phyloP scores from a whole-genome alignment of 1,140 invertebrate species.

The Gerris buenoi region DNA sequence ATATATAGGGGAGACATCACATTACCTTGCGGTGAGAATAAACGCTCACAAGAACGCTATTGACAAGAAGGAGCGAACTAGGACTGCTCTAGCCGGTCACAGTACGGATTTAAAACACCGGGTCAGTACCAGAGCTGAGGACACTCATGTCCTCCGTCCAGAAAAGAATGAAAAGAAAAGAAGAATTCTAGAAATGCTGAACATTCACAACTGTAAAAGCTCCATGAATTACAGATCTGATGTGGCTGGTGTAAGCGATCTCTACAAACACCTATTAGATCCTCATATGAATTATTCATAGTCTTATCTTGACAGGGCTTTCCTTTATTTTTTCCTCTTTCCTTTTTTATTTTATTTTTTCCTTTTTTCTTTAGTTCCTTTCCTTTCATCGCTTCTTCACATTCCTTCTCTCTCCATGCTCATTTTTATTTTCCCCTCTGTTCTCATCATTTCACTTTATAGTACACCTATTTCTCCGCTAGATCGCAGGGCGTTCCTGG shows the following conservation, averaged over 20 bases:
- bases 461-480: no score
- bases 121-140: not conserved
- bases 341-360: no score
- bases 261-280: not conserved
- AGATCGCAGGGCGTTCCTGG: no score
- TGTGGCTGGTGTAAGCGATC: not conserved
- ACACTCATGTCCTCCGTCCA: not conserved
- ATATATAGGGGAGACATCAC: not conserved
- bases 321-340: no score
- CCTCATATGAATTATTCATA: no score
- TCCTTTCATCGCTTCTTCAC: no score
- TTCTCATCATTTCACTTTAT: no score
- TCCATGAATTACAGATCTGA: not conserved
- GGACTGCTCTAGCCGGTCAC: not conserved
- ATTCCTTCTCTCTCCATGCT: no score
- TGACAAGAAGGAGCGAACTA: not conserved
- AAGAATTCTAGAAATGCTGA: not conserved
- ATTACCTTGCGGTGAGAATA: not conserved
- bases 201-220: not conserved
- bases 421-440: no score
- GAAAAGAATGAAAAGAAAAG: not conserved
- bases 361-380: no score
- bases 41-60: not conserved
- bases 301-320: no score
- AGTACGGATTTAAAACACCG: not conserved